Evolutionary conservation across 2,888 invertebrate genomes (phyloP).

Genomic region (Zaprionus lineosus): DNA sequence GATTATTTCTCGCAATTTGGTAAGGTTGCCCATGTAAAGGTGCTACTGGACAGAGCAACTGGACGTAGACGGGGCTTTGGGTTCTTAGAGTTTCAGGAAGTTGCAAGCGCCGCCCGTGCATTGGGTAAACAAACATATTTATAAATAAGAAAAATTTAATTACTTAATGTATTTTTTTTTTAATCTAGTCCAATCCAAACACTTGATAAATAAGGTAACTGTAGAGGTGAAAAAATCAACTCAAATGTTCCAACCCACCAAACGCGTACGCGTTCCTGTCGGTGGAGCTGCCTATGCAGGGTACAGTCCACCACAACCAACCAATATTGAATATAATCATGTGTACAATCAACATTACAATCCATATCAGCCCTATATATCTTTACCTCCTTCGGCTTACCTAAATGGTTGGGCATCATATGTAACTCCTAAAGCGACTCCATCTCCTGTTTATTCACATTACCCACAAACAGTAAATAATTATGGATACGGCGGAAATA

Average conservation of each 20-base stretch:
- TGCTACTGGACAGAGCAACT: constrained; percentile 78
- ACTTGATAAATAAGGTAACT: constrained; percentile 70
- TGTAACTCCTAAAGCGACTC: constrained; percentile 49
- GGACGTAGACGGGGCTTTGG: constrained; percentile 81
- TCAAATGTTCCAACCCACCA: constrained; percentile 71
- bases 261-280: constrained; percentile 81
- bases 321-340: constrained; percentile 51
- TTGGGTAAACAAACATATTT: constrained; percentile 73
- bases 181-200: constrained; percentile 69
- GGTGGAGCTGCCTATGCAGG: constrained; percentile 69
- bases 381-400: constrained; percentile 68
- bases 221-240: constrained; percentile 80
- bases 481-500: constrained; percentile 41
- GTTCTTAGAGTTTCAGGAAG: constrained; percentile 79
- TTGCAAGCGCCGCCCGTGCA: constrained; percentile 77
- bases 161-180: no score
- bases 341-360: constrained; percentile 52
- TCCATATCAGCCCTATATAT: constrained; percentile 56
- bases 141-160: no score
- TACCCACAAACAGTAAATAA: constrained; percentile 13
- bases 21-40: constrained; percentile 69
- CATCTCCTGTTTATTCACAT: constrained; percentile 3
- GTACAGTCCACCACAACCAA: constrained; percentile 68
- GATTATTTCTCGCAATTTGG: constrained; percentile 80
- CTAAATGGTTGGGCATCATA: constrained; percentile 73